Evolutionary conservation across 2,113 vertebrate genomes (phyloP).

Genomic region (Morone chrysops): DNA sequence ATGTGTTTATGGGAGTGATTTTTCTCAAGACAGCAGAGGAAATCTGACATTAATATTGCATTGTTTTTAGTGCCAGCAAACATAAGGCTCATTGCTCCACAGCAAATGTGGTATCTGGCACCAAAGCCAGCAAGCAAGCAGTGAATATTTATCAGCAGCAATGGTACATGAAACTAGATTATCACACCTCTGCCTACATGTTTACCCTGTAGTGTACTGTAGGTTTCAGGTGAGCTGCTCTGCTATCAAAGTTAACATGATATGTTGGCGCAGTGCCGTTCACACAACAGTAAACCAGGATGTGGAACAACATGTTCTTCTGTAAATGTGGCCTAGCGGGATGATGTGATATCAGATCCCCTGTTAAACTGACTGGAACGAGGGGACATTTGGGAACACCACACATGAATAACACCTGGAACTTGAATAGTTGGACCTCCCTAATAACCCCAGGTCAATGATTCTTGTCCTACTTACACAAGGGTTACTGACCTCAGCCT

Average conservation of each 20-base stretch:
- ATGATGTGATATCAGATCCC: constrained; percentile 35
- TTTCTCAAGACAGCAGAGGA: constrained; percentile 18
- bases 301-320: constrained; percentile 34
- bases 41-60: constrained; percentile 20
- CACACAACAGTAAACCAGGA: constrained; percentile 1
- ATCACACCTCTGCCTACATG: constrained; percentile 44
- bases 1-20: constrained; percentile 28
- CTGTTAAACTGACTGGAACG: constrained; percentile 47
- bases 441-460: background rate
- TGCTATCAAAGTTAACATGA: constrained; percentile 36
- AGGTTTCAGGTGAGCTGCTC: constrained; percentile 30
- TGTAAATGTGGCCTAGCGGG: constrained; percentile 9
- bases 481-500: background rate
- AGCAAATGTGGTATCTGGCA: constrained; percentile 59
- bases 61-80: constrained; percentile 40
- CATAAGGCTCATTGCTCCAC: constrained; percentile 43
- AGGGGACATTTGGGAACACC: constrained; percentile 14
- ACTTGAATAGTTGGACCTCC: background rate
- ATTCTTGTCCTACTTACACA: background rate
- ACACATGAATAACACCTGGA: constrained; percentile 28
- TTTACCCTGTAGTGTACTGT: constrained; percentile 2
- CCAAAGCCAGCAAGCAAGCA: constrained; percentile 26
- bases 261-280: background rate
- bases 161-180: constrained; percentile 34
- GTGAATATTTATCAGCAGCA: constrained; percentile 31